Conservation (phyloP, 2,888 invertebrate genomes). For the Pseudococcus longispinus region DNA sequence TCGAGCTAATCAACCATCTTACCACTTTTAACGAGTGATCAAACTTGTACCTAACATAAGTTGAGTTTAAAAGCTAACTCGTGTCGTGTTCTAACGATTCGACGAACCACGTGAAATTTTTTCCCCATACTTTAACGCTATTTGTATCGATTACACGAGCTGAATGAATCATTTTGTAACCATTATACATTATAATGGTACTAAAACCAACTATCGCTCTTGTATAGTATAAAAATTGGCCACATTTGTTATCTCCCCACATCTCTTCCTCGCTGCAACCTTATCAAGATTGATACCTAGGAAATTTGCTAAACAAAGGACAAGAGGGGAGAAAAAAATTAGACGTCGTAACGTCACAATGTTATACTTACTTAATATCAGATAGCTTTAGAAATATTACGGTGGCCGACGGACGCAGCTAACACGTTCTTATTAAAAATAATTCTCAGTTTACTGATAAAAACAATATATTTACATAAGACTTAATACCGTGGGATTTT, state of each 20-base stretch:
- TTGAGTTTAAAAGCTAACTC: constrained; percentile 14
- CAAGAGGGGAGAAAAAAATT: not conserved
- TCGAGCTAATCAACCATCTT: not conserved
- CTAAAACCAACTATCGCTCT: too few relatives aligned
- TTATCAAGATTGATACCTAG: constrained; percentile 13
- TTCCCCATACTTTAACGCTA: not conserved
- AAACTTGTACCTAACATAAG: not conserved
- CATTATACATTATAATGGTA: not conserved
- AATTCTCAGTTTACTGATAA: constrained; percentile 40
- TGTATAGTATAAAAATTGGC: not conserved
- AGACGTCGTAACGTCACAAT: not conserved
- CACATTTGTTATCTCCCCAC: not conserved
- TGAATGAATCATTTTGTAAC: not conserved
- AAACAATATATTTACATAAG: constrained; percentile 49
- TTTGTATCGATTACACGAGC: not conserved
- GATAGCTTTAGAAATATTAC: not conserved
- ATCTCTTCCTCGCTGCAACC: not conserved
- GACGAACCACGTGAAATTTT: not conserved
- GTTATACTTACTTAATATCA: not conserved
- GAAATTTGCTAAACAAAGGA: not conserved
- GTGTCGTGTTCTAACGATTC: not conserved
- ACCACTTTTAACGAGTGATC: not conserved
- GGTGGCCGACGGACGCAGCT: not conserved
- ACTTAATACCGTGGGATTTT: constrained; percentile 43
- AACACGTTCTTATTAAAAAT: constrained; percentile 42